Evolutionary conservation across 2,113 vertebrate genomes (phyloP).

Genomic region (Chrysochloris asiatica): DNA sequence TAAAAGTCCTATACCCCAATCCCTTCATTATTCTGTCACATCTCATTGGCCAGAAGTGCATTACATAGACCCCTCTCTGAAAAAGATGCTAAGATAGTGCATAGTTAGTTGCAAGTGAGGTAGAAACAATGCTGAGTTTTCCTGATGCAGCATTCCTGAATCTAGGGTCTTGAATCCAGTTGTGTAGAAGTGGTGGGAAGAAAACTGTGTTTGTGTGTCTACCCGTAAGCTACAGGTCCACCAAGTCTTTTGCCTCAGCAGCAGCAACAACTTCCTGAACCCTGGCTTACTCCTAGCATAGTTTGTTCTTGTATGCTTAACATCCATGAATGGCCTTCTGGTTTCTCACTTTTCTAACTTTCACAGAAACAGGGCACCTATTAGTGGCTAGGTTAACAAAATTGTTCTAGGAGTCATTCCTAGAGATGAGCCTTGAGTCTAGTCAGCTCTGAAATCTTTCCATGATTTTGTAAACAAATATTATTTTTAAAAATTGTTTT

Average conservation of each 20-base stretch:
- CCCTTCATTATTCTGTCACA: not conserved
- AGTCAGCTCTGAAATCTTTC: not conserved
- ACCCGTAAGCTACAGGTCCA: rapidly evolving
- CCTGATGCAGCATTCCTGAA: not conserved
- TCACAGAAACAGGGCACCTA: not conserved
- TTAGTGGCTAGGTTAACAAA: not conserved
- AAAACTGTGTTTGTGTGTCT: not conserved
- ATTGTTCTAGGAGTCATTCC: not conserved
- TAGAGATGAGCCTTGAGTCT: not conserved
- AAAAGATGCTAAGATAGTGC: not conserved
- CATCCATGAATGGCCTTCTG: not conserved
- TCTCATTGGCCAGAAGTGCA: not conserved
- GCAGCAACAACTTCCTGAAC: not conserved
- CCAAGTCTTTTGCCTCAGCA: not conserved
- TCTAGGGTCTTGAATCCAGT: not conserved
- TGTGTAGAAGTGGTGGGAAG: not conserved
- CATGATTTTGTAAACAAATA: not conserved
- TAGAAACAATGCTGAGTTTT: not conserved
- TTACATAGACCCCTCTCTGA: rapidly evolving
- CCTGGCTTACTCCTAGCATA: not conserved
- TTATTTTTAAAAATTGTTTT: not conserved
- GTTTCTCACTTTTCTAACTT: not conserved
- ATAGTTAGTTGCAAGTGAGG: not conserved
- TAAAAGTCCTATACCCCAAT: not conserved
- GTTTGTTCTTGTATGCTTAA: not conserved